Evolutionary conservation across 2,888 invertebrate species (phyloP).

Genomic region (Camptogramma bilineatum): DNA sequence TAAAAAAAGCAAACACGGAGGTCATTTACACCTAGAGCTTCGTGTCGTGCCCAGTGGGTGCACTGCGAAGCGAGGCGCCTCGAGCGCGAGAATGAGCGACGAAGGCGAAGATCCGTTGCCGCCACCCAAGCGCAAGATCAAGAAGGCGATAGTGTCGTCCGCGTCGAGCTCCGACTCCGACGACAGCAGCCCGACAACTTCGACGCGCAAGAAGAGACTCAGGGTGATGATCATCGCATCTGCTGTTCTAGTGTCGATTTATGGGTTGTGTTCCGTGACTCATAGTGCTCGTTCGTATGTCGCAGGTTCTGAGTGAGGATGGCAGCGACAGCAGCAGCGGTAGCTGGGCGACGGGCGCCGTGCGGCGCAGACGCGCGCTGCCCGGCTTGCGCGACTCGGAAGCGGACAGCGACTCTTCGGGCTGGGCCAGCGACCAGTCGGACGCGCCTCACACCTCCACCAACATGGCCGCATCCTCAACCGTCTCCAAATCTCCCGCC

Average conservation of each 20-base stretch:
- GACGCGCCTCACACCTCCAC: slow-evolving; percentile 41
- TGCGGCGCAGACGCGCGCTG: slow-evolving; percentile 66
- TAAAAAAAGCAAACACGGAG: slow-evolving; percentile 60
- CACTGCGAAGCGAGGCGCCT: slow-evolving; percentile 59
- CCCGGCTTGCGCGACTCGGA: slow-evolving; percentile 71
- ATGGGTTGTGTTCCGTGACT: slow-evolving; percentile 8
- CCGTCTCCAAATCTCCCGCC: slow-evolving; percentile 37
- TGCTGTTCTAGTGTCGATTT: slow-evolving; percentile 4
- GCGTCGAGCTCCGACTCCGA: slow-evolving; percentile 78
- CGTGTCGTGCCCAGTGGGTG: slow-evolving; percentile 70
- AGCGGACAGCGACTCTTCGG: slow-evolving; percentile 69
- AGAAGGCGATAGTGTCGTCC: slow-evolving; percentile 69
- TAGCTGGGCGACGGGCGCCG: slow-evolving; percentile 63
- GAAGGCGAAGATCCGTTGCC: slow-evolving; percentile 72
- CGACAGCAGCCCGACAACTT: slow-evolving; percentile 68
- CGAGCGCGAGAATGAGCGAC: slow-evolving; percentile 68
- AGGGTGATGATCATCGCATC: slow-evolving; percentile 61
- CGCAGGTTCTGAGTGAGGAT: slow-evolving; percentile 84
- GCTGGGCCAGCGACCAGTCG: slow-evolving; percentile 61
- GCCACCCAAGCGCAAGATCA: slow-evolving; percentile 69
- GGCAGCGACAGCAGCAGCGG: slow-evolving; percentile 78
- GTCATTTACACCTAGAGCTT: slow-evolving; percentile 80
- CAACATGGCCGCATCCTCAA: slow-evolving; percentile 9
- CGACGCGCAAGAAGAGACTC: slow-evolving; percentile 77
- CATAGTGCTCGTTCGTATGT: slow-evolving; percentile 42